Evolutionary conservation across 2,113 vertebrate species (phyloP).

Genomic region (Sander vitreus): DNA sequence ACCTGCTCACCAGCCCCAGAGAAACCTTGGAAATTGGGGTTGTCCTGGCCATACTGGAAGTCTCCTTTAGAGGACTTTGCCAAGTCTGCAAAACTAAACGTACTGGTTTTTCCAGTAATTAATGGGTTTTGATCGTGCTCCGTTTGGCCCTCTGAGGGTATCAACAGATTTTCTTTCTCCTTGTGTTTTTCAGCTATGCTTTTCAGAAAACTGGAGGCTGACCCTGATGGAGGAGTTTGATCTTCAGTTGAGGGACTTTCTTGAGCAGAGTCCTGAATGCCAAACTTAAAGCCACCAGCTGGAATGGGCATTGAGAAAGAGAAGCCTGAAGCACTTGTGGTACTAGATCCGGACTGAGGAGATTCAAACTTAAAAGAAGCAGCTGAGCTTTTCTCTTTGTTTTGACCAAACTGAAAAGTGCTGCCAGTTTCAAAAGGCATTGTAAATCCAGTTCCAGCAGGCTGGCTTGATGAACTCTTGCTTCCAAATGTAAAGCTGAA

Average conservation of each 20-base stretch:
- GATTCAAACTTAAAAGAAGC: conserved; percentile 82
- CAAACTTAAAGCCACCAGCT: conserved; percentile 90
- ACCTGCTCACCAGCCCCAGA: conserved; percentile 89
- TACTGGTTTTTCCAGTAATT: conserved; percentile 84
- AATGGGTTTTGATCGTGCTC: conserved; percentile 80
- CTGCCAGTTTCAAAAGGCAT: conserved; percentile 79
- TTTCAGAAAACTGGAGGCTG: conserved; percentile 82
- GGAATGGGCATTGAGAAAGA: conserved; percentile 86
- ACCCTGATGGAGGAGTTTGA: conserved; percentile 63
- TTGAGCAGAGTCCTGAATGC: conserved; percentile 85
- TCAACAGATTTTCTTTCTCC: conserved; percentile 77
- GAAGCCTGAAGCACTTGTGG: conserved; percentile 85
- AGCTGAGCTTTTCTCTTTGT: conserved; percentile 80
- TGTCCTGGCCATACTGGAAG: conserved; percentile 90
- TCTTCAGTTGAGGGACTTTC: conserved; percentile 61
- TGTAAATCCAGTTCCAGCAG: conserved; percentile 84
- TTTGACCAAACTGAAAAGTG: conserved; percentile 88
- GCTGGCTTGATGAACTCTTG: conserved; percentile 78
- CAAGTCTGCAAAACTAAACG: conserved; percentile 93
- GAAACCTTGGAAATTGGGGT: conserved; percentile 93
- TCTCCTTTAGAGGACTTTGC: conserved; percentile 85
- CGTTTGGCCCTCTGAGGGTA: conserved; percentile 1
- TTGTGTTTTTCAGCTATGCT: conserved; percentile 85
- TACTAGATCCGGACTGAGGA: conserved; percentile 76
- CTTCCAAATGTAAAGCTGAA: conserved; percentile 82